These are phyloP conservation scores for Columba janthina DNA, from an alignment of 2,113 vertebrate species.

Conservation along the genomic window DNA sequence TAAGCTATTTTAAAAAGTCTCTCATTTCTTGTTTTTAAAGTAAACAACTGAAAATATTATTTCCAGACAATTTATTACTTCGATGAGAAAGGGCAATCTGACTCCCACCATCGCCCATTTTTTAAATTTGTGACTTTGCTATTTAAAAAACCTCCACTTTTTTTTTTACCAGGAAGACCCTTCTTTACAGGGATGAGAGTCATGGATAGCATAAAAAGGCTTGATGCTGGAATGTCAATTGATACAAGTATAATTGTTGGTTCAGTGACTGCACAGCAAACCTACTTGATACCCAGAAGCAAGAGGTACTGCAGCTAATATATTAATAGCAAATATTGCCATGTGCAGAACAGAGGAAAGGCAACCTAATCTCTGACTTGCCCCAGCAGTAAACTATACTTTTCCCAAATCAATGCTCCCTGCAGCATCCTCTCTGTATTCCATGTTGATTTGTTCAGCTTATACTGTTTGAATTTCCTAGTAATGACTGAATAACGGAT, in stretches of 20 bases:
- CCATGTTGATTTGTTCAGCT: constrained; percentile 45
- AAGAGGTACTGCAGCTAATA: neutral
- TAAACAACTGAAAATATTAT: neutral
- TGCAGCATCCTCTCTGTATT: neutral
- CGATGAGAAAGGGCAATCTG: neutral
- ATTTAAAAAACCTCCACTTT: neutral
- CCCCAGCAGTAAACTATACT: neutral
- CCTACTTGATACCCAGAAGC: neutral
- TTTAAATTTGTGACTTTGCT: neutral
- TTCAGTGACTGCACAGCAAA: neutral
- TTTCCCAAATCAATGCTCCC: neutral
- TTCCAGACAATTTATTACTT: neutral
- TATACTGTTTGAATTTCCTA: constrained; percentile 8
- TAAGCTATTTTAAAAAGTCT: neutral
- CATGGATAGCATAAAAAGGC: neutral
- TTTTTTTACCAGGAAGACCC: neutral
- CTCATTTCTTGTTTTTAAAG: neutral
- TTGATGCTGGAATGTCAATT: neutral
- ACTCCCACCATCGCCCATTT: neutral
- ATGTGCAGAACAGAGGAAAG: neutral
- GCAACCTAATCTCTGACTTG: neutral
- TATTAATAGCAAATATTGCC: neutral
- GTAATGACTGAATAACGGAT: constrained; percentile 13
- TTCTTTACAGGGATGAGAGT: neutral
- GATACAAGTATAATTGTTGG: neutral